Evolutionary conservation across 2,113 vertebrate genomes (phyloP).

Genomic region (Misgurnus mizolepis): DNA sequence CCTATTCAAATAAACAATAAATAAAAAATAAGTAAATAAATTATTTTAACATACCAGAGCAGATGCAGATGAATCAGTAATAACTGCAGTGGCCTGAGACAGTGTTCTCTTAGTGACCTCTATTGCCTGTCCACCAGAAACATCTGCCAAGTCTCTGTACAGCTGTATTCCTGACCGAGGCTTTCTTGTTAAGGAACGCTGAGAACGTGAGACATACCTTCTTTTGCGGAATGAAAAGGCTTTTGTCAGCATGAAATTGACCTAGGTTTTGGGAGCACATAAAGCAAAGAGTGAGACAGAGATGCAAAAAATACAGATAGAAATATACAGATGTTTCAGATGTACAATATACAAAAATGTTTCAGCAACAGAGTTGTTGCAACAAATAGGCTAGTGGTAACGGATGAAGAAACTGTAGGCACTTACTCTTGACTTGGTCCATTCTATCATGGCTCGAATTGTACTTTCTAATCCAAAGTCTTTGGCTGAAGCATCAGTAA

Average conservation of each 20-base stretch:
- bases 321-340: not conserved
- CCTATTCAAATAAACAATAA: too few relatives aligned
- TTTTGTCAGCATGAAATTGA: not conserved
- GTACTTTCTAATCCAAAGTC: slow-evolving; percentile 54
- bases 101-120: slow-evolving; percentile 17
- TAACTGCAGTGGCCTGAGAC: slow-evolving; percentile 21
- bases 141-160: slow-evolving; percentile 34
- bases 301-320: not conserved
- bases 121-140: slow-evolving; percentile 36
- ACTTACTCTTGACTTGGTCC: slow-evolving; percentile 60
- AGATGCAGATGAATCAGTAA: slow-evolving; percentile 20
- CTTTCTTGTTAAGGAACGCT: not conserved
- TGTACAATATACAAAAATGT: too few relatives aligned
- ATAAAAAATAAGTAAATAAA: not conserved
- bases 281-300: not conserved
- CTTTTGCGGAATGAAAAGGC: not conserved
- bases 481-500: slow-evolving; percentile 67
- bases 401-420: too few relatives aligned
- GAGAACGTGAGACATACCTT: not conserved
- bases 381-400: too few relatives aligned
- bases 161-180: not conserved
- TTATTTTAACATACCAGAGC: not conserved
- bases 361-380: too few relatives aligned
- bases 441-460: slow-evolving; percentile 48
- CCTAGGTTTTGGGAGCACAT: not conserved